Evolutionary conservation across 2,888 invertebrate species (phyloP).

Genomic region (Coecobrya sp.): DNA sequence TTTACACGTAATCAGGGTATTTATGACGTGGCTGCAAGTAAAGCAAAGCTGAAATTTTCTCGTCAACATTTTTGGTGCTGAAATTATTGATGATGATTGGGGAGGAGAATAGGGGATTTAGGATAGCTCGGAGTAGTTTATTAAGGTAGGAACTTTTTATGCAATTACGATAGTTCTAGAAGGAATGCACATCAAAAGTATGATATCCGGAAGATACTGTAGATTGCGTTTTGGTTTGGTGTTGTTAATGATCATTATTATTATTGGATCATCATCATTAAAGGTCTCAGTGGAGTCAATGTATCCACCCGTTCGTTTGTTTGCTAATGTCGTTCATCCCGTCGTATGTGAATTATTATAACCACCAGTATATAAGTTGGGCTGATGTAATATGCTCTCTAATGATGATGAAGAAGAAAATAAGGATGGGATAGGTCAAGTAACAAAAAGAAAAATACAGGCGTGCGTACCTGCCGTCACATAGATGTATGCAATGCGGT

Average conservation of each 20-base stretch:
- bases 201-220: constrained; percentile 36
- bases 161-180: not conserved
- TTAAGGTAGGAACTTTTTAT: not conserved
- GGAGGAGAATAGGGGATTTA: not conserved
- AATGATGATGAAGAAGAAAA: constrained; percentile 32
- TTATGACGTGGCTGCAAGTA: constrained; percentile 46
- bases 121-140: not conserved
- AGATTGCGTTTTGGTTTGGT: constrained; percentile 34
- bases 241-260: constrained; percentile 77
- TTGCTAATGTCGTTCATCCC: constrained; percentile 31
- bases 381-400: not conserved
- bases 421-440: constrained; percentile 62
- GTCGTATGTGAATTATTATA: not conserved
- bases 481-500: constrained; percentile 6
- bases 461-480: not conserved
- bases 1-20: constrained; percentile 76
- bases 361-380: not conserved
- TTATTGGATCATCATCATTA: constrained; percentile 64
- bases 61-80: constrained; percentile 58
- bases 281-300: not conserved
- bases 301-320: constrained; percentile 28
- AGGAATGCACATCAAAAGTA: not conserved
- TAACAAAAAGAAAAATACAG: not conserved
- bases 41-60: constrained; percentile 32
- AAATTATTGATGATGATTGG: constrained; percentile 60